Conservation (phyloP, 1,140 invertebrate species). For the Drosophila funebris region DNA sequence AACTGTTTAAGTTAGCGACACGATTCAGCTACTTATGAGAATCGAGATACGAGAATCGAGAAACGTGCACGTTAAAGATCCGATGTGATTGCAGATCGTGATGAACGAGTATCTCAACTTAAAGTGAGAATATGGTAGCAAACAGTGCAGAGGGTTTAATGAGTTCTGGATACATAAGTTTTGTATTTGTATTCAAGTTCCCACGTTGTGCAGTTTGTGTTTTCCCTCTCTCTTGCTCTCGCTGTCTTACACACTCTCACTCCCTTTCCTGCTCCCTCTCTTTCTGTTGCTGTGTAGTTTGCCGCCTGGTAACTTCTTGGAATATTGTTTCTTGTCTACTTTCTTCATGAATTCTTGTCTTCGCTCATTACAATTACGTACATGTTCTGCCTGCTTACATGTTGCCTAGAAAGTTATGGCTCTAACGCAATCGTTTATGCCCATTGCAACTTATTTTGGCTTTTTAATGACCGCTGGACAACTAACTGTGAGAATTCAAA, state of each 20-base stretch:
- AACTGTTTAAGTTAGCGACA: constrained; percentile 1
- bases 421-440: constrained; percentile 25
- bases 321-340: constrained; percentile 1
- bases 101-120: not conserved
- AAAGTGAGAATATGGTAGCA: constrained; percentile 7
- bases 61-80: constrained; percentile 19
- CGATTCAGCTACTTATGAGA: not conserved
- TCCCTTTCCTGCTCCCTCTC: not conserved
- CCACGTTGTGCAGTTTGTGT: constrained; percentile 16
- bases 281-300: constrained; percentile 5
- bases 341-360: constrained; percentile 8
- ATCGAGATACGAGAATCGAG: too few relatives aligned
- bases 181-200: constrained; percentile 6
- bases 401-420: constrained; percentile 24
- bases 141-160: constrained; percentile 3
- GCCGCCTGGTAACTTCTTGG: constrained; percentile 16
- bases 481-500: constrained; percentile 43
- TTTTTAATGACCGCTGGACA: constrained; percentile 37
- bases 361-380: constrained; percentile 36
- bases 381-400: constrained; percentile 20
- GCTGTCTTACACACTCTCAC: not conserved
- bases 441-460: constrained; percentile 33
- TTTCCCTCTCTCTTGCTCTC: not conserved
- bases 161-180: constrained; percentile 4
- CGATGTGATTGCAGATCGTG: constrained; percentile 11